phyloP scores from a whole-genome alignment of 1,140 invertebrate species.

The Platyscapa corneri region DNA sequence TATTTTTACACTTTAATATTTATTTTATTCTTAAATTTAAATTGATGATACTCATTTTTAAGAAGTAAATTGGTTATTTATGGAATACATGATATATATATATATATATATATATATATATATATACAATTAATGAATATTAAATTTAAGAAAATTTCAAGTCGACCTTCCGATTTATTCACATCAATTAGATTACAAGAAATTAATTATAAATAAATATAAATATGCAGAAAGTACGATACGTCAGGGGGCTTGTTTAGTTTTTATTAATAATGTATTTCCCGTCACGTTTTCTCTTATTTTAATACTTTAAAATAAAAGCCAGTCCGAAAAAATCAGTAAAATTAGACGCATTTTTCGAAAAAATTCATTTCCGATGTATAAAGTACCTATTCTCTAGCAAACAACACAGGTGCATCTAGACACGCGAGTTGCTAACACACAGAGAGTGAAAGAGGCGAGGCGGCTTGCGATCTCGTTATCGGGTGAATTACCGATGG shows the following conservation, averaged over 20 bases:
- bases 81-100: background rate
- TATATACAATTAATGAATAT: too few relatives aligned
- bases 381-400: background rate
- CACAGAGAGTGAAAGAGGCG: background rate
- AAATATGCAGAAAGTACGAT: too few relatives aligned
- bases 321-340: background rate
- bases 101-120: too few relatives aligned
- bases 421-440: background rate
- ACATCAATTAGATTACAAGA: too few relatives aligned
- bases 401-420: background rate
- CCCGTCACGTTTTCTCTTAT: too few relatives aligned
- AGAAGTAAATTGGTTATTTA: background rate
- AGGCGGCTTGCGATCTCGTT: slow-evolving; percentile 53
- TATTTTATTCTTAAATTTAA: background rate
- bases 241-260: too few relatives aligned
- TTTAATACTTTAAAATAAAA: background rate
- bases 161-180: too few relatives aligned
- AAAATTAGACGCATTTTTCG: background rate
- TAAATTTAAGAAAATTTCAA: background rate
- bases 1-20: background rate
- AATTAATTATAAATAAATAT: too few relatives aligned
- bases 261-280: too few relatives aligned
- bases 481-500: slow-evolving; percentile 56
- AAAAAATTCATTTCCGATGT: background rate
- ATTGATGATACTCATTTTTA: background rate